Evolutionary conservation across 1,140 invertebrate genomes (phyloP).

Genomic region (Ceratosolen fusciceps): DNA sequence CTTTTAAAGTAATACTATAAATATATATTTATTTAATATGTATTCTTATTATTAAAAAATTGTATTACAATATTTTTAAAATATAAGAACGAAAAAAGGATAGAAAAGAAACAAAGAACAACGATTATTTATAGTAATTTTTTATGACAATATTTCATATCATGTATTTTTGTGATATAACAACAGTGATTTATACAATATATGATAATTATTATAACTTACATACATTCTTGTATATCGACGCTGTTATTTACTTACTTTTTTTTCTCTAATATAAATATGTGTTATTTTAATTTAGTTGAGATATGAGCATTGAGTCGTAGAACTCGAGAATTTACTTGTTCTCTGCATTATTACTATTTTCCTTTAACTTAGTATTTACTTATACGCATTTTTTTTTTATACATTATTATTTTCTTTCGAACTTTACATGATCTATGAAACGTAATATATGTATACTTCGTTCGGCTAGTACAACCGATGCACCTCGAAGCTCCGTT

Average conservation of each 20-base stretch:
- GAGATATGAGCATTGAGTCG: slow-evolving; percentile 59
- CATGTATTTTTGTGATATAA: slow-evolving; percentile 61
- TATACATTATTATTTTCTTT: slow-evolving; percentile 18
- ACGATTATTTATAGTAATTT: slow-evolving; percentile 29
- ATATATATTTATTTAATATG: too few relatives aligned
- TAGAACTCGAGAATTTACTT: slow-evolving; percentile 56
- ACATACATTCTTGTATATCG: slow-evolving; percentile 55
- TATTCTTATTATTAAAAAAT: too few relatives aligned
- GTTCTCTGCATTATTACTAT: slow-evolving; percentile 46
- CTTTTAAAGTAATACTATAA: too few relatives aligned
- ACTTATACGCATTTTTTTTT: background rate
- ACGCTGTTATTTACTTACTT: slow-evolving; percentile 48
- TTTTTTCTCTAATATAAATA: slow-evolving; percentile 59
- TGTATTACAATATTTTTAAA: too few relatives aligned
- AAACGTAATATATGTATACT: slow-evolving; percentile 1
- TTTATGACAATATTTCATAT: slow-evolving; percentile 59
- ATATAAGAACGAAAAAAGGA: too few relatives aligned
- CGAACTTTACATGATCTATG: background rate
- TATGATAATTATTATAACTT: slow-evolving; percentile 58
- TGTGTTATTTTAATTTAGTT: slow-evolving; percentile 45
- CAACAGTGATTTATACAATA: slow-evolving; percentile 62
- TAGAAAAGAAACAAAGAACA: too few relatives aligned
- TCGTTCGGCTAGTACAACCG: background rate
- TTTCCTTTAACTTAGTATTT: too few relatives aligned
- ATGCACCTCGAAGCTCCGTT: background rate